Evolutionary conservation across 2,113 vertebrate genomes (phyloP).

Genomic region (Pelecanoides urinatrix): DNA sequence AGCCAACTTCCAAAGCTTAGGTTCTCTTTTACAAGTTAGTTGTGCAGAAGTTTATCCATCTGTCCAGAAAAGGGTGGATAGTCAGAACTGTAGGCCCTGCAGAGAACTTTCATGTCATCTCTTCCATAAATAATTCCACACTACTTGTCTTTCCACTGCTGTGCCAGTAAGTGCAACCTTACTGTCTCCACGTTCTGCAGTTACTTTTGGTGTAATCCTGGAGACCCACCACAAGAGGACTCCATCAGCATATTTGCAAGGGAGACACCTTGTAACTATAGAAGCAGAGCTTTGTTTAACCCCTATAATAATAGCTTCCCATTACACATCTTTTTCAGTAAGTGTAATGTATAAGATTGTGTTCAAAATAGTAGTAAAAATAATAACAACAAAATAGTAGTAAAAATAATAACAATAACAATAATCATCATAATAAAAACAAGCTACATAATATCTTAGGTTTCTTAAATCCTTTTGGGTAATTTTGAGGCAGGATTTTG

Average conservation of each 20-base stretch:
- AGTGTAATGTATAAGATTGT: not conserved
- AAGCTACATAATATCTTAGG: not conserved
- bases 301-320: not conserved
- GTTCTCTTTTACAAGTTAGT: not conserved
- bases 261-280: not conserved
- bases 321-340: not conserved
- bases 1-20: not conserved
- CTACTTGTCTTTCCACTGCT: not conserved
- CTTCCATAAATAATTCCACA: not conserved
- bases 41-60: not conserved
- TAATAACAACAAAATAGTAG: not conserved
- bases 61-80: not conserved
- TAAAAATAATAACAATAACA: not conserved
- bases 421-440: not conserved
- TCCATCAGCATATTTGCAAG: not conserved
- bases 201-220: not conserved
- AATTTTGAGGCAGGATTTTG: not conserved
- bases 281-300: not conserved
- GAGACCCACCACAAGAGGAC: not conserved
- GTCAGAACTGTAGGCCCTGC: not conserved
- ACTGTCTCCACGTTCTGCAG: rapidly evolving
- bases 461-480: not conserved
- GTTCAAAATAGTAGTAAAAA: not conserved
- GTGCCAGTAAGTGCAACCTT: not conserved
- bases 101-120: not conserved